Base-by-base conservation (phyloP, 2,113 vertebrate species). In the Sorex araneus region DNA sequence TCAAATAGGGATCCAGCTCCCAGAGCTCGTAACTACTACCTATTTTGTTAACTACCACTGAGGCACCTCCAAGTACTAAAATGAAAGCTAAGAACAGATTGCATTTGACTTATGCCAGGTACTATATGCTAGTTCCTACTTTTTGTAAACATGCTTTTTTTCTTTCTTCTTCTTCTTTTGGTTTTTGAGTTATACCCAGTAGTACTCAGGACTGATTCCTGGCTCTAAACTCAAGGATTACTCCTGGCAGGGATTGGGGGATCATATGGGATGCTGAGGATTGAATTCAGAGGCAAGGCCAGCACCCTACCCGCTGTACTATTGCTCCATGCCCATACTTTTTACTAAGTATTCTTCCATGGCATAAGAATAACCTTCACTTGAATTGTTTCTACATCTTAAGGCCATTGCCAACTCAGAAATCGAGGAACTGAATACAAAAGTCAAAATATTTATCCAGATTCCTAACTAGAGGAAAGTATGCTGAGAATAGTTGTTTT, bases 81-180 rank as follows among this genome's bases (percentile, higher is more conserved):
- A 75, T 23, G 16, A 9, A 40, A 34, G 66, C 40, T 45, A 71
- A 23, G 18, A 60, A 57, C 0, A 6, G 32, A 79, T 8, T 89
- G 30, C 13, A 74, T 15, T 76, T 84, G 63, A 77, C 70, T n/a
- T 30, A 30, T 63, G 45, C 66, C 4, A 73, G 60, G 25, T 32
- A 57, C 9, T 87, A 28, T 47, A 25, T 34, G 43, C 36, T 66
- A 79, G 45, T 64, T 45, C 43, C 60, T 93, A 57, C 28, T 74
- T 81, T 89, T 54, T 1, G 86, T 89, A 95, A 79, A 79, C 18
- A 19, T 60, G 23, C 18, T 60, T 60, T 19, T 60, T 60, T 60
- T 60, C 2, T 60, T 60, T 60, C 2, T 54, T 15, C 5, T 60
- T 60, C 18, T 60, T 60, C 4, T 60, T 60, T 60, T 60, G 18